Conservation (phyloP, 2,113 vertebrate species). For the Proterorhinus semilunaris region DNA sequence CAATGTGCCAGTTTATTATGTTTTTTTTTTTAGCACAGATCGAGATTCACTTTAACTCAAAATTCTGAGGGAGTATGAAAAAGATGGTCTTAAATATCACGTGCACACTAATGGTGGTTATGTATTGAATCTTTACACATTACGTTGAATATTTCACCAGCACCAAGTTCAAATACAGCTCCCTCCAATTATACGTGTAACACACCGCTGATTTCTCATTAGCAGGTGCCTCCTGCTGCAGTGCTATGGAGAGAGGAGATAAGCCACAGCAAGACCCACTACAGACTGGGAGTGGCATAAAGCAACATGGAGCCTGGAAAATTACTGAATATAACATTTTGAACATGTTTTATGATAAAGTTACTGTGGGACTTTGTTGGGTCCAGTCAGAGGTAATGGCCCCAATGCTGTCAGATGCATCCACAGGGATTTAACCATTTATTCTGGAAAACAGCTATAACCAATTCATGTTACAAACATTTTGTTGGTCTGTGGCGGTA, state of each 20-base stretch:
- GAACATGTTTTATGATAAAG: too few relatives aligned
- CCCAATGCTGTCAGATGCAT: too few relatives aligned
- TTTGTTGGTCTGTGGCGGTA: too few relatives aligned
- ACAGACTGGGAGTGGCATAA: constrained; percentile 26
- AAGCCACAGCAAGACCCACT: constrained; percentile 13
- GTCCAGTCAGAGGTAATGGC: too few relatives aligned
- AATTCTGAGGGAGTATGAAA: background rate
- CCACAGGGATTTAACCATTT: too few relatives aligned
- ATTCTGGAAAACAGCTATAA: too few relatives aligned
- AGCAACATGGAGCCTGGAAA: background rate
- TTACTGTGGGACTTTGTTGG: too few relatives aligned
- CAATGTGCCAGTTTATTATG: background rate
- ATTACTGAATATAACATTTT: too few relatives aligned
- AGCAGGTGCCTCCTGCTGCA: constrained; percentile 54
- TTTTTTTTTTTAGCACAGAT: background rate
- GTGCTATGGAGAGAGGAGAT: constrained; percentile 18
- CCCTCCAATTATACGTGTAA: constrained; percentile 48
- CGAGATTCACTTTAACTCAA: background rate
- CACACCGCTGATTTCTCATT: constrained; percentile 50
- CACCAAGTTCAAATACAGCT: constrained; percentile 38
- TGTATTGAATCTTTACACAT: constrained; percentile 19
- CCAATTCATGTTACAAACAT: too few relatives aligned
- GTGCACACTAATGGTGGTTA: constrained; percentile 8
- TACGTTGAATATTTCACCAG: constrained; percentile 35
- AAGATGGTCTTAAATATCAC: background rate